phyloP scores from a whole-genome alignment of 2,888 invertebrate species.

The Theodoxus fluviatilis region DNA sequence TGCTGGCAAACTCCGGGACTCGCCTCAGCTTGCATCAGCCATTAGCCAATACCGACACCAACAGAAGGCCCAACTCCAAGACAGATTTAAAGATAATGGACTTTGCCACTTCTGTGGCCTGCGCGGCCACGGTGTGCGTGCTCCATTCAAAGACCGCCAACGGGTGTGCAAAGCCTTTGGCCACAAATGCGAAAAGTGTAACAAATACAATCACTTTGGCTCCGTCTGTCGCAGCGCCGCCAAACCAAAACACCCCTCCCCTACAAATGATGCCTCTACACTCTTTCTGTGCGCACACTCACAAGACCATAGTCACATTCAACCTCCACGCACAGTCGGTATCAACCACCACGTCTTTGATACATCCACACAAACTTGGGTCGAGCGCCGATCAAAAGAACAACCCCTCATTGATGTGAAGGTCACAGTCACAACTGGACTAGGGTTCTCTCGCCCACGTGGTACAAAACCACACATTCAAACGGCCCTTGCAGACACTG shows the following conservation, averaged over 20 bases:
- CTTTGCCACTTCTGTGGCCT: slow-evolving; percentile 40
- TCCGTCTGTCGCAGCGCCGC: slow-evolving; percentile 30
- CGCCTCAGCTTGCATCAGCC: not conserved
- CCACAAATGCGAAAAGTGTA: slow-evolving; percentile 36
- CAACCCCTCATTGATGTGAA: slow-evolving; percentile 34
- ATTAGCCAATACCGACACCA: too few species aligned
- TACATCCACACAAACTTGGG: slow-evolving; percentile 33
- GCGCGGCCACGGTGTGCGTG: slow-evolving; percentile 35
- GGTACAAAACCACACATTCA: slow-evolving; percentile 21
- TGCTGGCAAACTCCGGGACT: not conserved
- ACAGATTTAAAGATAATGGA: too few species aligned
- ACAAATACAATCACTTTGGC: slow-evolving; percentile 32
- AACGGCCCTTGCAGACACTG: slow-evolving; percentile 39
- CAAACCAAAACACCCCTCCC: not conserved
- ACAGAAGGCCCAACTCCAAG: too few species aligned
- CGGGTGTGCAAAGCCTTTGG: slow-evolving; percentile 36
- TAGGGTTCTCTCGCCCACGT: too few species aligned
- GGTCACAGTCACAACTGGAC: too few species aligned
- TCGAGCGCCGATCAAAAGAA: slow-evolving; percentile 30
- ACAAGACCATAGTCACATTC: too few species aligned
- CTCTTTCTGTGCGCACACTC: too few species aligned
- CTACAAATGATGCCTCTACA: not conserved
- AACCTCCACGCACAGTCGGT: too few species aligned
- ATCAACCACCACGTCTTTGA: slow-evolving; percentile 41
- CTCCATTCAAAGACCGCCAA: slow-evolving; percentile 28